phyloP scores from a whole-genome alignment of 2,113 vertebrate species.

The Spermophilus dauricus region DNA sequence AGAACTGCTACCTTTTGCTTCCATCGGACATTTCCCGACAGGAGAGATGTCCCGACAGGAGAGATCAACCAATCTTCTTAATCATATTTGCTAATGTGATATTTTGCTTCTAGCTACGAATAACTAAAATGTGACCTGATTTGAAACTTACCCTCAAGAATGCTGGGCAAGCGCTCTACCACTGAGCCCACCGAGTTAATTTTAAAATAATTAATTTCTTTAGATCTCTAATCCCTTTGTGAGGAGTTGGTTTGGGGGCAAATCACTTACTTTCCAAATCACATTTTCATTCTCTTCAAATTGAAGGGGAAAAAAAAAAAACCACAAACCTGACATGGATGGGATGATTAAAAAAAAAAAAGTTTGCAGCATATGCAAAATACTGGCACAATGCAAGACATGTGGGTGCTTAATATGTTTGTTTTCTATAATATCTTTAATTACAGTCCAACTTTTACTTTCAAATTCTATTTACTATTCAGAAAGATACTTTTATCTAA shows the following conservation, averaged over 20 bases:
- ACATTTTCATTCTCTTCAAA: slow-evolving; percentile 48
- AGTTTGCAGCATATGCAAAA: neutral
- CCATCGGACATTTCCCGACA: neutral
- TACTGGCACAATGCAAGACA: neutral
- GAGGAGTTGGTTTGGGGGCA: neutral
- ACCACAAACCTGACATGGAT: neutral
- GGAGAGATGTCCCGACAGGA: neutral
- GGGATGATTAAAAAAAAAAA: neutral
- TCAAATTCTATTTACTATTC: slow-evolving; percentile 41
- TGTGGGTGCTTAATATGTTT: neutral
- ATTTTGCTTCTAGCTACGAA: neutral
- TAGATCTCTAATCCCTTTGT: slow-evolving; percentile 47
- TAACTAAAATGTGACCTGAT: slow-evolving; percentile 19
- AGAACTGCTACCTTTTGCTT: slow-evolving; percentile 55
- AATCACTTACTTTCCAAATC: slow-evolving; percentile 40
- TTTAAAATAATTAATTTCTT: slow-evolving; percentile 64
- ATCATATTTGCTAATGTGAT: neutral
- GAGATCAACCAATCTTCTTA: neutral
- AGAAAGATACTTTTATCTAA: slow-evolving; percentile 50
- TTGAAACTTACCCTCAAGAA: neutral
- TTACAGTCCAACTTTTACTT: slow-evolving; percentile 47
- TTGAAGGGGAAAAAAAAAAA: neutral
- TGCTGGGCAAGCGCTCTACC: too few relatives aligned
- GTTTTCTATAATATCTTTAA: neutral
- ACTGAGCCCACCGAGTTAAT: slow-evolving; percentile 6